Conservation (phyloP, 2,888 invertebrate species). For the Autographa gamma region DNA sequence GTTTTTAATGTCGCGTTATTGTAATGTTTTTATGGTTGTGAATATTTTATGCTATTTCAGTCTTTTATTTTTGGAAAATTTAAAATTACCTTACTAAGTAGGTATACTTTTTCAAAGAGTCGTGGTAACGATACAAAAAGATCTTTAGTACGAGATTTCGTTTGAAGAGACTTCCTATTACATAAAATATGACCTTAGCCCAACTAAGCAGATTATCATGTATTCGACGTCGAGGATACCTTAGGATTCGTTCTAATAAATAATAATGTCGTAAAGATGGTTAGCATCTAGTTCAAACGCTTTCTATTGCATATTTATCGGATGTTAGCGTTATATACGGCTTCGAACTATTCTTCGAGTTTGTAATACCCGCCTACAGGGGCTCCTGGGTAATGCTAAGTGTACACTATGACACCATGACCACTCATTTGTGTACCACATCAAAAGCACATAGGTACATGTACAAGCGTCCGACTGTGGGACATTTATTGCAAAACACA, state of each 20-base stretch:
- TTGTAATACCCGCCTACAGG: slow-evolving; percentile 36
- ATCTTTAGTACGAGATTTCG: no score
- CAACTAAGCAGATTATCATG: background rate
- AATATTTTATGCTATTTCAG: no score
- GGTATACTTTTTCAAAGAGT: no score
- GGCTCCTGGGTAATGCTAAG: background rate
- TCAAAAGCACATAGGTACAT: no score
- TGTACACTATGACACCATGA: background rate
- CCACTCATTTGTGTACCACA: background rate
- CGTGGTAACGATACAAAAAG: no score
- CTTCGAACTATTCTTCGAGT: slow-evolving; percentile 19
- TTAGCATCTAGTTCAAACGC: slow-evolving; percentile 9
- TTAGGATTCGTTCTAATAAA: background rate
- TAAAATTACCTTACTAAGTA: no score
- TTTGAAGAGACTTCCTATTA: background rate
- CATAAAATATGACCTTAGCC: background rate
- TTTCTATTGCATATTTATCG: slow-evolving; percentile 17
- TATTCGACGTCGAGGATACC: background rate
- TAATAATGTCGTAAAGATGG: slow-evolving; percentile 1
- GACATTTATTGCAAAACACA: background rate
- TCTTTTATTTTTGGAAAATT: no score
- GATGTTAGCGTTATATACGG: slow-evolving; percentile 22
- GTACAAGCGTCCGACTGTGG: background rate
- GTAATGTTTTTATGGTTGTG: no score
- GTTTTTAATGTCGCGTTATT: no score